Base-by-base conservation (phyloP, 2,888 invertebrate genomes). In the Liopterus haemorrhoidalis region DNA sequence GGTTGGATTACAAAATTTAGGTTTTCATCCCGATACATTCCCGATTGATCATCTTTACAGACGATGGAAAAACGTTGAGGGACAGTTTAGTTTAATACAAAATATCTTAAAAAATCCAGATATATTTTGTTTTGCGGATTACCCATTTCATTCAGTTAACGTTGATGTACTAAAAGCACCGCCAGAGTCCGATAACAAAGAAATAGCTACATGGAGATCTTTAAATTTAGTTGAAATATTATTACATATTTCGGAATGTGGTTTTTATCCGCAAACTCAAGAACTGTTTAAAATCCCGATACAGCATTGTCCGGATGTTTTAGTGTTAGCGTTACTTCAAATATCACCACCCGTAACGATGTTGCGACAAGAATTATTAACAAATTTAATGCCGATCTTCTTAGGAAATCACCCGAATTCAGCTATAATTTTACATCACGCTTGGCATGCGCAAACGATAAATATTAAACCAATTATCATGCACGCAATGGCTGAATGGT, bases 401-500 rank as follows among this genome's bases (percentile, higher is more conserved):
- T 73, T 97, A 43, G 86, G 87, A 24, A 94, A 91, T 69, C 96
- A 97, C 72, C 91, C 93, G 0, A 99, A 99, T 69, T 91, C 95
- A 0, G 92, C 87, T 18, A 88, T 91, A n/a, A 89, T 99, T 51
- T 72, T 99, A 42, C 94, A 96, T 67, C 89, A 92, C 63, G 93
- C 93, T 3, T 99, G 97, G 97, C 90, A 92, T 64, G 79, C 83
- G 40, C 85, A 83, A 59, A 77, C 72, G 52, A 69, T 73, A 25
- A 75, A 77, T 41, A 76, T 89, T 40, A 85, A 87, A 54, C 81
- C 84, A 2, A 81, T 88, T 46, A 85, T 97, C 49, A 93, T 95
- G 87, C 90, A 92, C 59, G 83, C 93, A 2, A 96, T 97, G 95
- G 91, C 92, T 1, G 94, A 96, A 53, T 96, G 95, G 93, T 97